phyloP scores from a whole-genome alignment of 2,797 vertebrate genomes.

The Melanogrammus aeglefinus region DNA sequence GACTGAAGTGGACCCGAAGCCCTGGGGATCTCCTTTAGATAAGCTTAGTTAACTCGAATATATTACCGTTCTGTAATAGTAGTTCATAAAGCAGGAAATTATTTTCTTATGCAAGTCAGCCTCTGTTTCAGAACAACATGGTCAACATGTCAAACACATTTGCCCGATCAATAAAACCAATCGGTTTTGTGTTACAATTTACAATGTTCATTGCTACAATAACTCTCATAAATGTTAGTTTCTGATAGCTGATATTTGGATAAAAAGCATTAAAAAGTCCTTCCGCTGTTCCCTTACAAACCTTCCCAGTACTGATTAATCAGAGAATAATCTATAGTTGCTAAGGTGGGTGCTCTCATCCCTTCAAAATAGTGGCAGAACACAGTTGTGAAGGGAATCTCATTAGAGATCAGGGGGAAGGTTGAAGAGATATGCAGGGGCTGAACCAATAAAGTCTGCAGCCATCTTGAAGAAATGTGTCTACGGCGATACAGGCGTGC shows the following conservation, averaged over 20 bases:
- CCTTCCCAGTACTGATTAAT: background rate
- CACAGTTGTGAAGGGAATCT: background rate
- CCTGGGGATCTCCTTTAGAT: slow-evolving; percentile 2
- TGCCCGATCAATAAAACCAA: background rate
- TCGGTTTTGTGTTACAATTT: background rate
- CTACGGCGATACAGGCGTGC: background rate
- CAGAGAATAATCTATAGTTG: background rate
- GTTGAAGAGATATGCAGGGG: background rate
- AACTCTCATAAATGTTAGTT: background rate
- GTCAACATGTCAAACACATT: background rate
- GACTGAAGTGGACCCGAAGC: background rate
- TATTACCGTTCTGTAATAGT: background rate
- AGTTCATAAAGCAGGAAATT: background rate
- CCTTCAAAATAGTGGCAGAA: background rate
- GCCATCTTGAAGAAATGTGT: background rate
- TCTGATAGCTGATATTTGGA: background rate
- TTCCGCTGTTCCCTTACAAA: background rate
- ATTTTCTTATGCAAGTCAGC: background rate
- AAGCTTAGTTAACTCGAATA: background rate
- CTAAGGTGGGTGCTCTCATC: background rate
- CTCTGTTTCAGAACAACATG: background rate
- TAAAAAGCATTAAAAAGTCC: background rate
- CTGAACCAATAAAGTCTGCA: slow-evolving; percentile 1
- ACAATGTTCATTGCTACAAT: background rate
- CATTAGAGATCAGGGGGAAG: background rate